phyloP scores from a whole-genome alignment of 2,888 invertebrate genomes.

The Xylocampa areola region DNA sequence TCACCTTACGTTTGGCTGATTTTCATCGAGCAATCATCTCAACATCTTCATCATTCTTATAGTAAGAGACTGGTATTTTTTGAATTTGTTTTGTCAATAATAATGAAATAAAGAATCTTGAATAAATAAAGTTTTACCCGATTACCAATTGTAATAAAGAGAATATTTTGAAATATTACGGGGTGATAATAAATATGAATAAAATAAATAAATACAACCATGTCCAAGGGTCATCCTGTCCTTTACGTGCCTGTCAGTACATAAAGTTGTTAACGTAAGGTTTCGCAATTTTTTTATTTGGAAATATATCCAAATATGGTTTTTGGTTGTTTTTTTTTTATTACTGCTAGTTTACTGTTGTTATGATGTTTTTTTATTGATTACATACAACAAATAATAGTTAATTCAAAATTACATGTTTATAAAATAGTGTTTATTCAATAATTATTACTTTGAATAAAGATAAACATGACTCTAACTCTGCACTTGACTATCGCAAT shows the following conservation, averaged over 20 bases:
- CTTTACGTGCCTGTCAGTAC: conserved; percentile 64
- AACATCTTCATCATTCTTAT: conserved; percentile 77
- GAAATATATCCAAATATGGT: conserved; percentile 23
- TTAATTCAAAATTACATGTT: background rate
- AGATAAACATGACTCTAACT: conserved; percentile 3
- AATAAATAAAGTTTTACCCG: conserved; percentile 75
- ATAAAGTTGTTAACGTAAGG: conserved; percentile 38
- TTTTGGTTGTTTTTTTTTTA: conserved; percentile 10
- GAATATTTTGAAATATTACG: conserved; percentile 61
- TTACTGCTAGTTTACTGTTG: conserved; percentile 1
- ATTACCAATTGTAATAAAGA: conserved; percentile 67
- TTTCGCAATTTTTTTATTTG: conserved; percentile 22
- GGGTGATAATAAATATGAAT: conserved; percentile 58
- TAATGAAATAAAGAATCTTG: conserved; percentile 72
- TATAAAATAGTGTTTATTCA: conserved; percentile 4
- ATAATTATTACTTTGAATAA: conserved; percentile 9
- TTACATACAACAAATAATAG: conserved; percentile 1
- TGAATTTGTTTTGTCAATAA: conserved; percentile 85
- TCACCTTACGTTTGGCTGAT: conserved; percentile 34
- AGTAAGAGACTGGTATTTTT: conserved; percentile 88
- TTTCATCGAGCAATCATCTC: conserved; percentile 53
- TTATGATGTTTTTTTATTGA: background rate
- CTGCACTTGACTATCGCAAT: background rate
- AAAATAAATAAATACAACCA: conserved; percentile 52
- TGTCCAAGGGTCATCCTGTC: conserved; percentile 72